These are phyloP conservation scores for Osmerus mordax DNA, from an alignment of 2,113 vertebrate genomes.

Conservation along the genomic window DNA sequence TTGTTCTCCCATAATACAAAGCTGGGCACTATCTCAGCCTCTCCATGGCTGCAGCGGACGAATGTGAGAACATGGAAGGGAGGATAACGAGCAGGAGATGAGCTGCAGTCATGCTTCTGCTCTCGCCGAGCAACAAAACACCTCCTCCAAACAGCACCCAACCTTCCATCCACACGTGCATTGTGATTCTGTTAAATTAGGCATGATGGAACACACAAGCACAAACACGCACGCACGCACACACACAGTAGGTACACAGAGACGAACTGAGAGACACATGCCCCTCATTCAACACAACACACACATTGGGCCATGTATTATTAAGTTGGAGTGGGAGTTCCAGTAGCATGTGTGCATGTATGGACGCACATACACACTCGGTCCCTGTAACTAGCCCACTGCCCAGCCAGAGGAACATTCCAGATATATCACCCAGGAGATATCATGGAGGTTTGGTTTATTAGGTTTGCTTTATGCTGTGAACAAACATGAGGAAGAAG, in stretches of 20 bases:
- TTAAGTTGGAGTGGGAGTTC: slow-evolving; percentile 44
- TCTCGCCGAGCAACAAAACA: not conserved
- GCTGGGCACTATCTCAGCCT: too few relatives aligned
- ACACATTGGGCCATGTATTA: slow-evolving; percentile 63
- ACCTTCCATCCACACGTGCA: not conserved
- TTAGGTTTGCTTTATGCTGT: slow-evolving; percentile 25
- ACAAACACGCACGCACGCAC: slow-evolving; percentile 18
- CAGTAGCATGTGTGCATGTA: slow-evolving; percentile 33
- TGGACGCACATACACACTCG: slow-evolving; percentile 29
- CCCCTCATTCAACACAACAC: slow-evolving; percentile 34
- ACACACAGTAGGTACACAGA: slow-evolving; percentile 33
- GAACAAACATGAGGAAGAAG: slow-evolving; percentile 14
- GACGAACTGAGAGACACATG: slow-evolving; percentile 35
- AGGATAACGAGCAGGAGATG: too few relatives aligned
- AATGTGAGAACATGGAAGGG: too few relatives aligned
- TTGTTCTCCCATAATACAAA: too few relatives aligned
- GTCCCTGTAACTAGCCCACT: slow-evolving; percentile 9
- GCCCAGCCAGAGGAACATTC: slow-evolving; percentile 18
- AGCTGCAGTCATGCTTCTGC: too few relatives aligned
- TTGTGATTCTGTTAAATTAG: not conserved
- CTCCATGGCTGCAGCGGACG: too few relatives aligned
- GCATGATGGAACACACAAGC: slow-evolving; percentile 14
- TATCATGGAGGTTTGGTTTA: slow-evolving; percentile 37
- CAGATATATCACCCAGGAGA: slow-evolving; percentile 27
- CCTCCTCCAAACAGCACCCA: not conserved